Evolutionary conservation across 2,113 vertebrate species (phyloP).

Genomic region (Aspidoscelis tigris): DNA sequence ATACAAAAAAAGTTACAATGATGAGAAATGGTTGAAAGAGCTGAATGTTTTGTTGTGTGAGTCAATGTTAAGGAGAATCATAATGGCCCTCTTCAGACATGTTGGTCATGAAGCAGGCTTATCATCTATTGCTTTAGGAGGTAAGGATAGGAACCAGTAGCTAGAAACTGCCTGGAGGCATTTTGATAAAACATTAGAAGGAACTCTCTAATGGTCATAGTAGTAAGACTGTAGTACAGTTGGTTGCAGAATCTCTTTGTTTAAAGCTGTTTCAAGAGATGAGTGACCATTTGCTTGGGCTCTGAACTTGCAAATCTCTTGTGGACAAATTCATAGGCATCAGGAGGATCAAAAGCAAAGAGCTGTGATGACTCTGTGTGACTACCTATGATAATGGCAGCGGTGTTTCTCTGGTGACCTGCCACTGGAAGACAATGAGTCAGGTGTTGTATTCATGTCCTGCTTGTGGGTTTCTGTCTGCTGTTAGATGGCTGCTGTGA

Average conservation of each 20-base stretch:
- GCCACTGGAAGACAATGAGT: too few relatives aligned
- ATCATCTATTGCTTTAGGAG: background rate
- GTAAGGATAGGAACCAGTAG: conserved; percentile 9
- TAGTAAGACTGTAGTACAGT: background rate
- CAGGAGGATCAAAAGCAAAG: too few relatives aligned
- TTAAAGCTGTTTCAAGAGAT: background rate
- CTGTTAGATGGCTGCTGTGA: background rate
- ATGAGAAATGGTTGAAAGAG: background rate
- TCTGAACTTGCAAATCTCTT: background rate
- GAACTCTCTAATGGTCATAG: background rate
- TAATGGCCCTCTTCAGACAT: background rate
- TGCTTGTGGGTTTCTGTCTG: too few relatives aligned
- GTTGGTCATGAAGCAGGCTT: background rate
- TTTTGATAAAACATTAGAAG: background rate
- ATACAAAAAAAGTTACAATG: background rate
- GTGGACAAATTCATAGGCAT: background rate
- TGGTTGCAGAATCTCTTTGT: background rate
- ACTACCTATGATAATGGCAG: too few relatives aligned
- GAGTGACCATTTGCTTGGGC: background rate
- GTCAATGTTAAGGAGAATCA: background rate
- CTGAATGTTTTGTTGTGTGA: background rate
- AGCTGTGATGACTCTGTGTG: too few relatives aligned
- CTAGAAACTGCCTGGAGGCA: background rate
- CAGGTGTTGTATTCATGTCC: too few relatives aligned
- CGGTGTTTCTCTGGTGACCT: too few relatives aligned